Evolutionary conservation across 2,888 invertebrate species (phyloP), one percentile per base, ranked within the genome.

Genomic region (Drosophila histrio): DNA sequence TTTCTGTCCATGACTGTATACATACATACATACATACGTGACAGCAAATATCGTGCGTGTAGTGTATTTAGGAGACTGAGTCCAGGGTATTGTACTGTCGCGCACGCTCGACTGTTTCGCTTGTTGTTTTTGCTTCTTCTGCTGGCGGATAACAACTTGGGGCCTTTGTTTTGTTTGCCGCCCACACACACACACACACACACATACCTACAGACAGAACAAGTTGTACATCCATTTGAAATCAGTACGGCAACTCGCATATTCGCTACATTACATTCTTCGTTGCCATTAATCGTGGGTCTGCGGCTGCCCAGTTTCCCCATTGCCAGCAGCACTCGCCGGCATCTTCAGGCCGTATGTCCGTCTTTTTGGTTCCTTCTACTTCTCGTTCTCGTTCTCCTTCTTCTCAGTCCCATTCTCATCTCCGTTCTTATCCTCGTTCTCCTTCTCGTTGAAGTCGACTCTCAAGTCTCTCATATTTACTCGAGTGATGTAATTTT

Each of bases 401-500:
- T 28, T 2, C 1, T 28, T 19, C 28, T 34, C 19, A 6, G 19
- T 8, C 30, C 24, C 39, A 41, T 43, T 3, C 43, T 26, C 36
- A 49, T 53, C n/a, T n/a, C n/a, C 17, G 1, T 28, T 2, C 1
- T 28, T 19, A 7, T 28, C 8, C 28, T 34, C 19, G 7, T 24
- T 8, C 30, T 30, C 39, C 41, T 43, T 3, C 43, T 26, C 36
- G 53, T 53, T 36, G 46, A 49, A 50, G 30, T 64, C 57, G 71
- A 50, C 77, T 61, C 72, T 69, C 68, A 59, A 70, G 71, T 64
- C 68, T 53, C 66, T 82, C 70, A 88, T 87, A 82, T 87, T 82
- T 87, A 82, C 86, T 87, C 88, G 88, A 82, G 82, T 82, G 88
- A 83, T 82, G 82, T 82, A 87, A 82, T 82, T 82, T 82, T 87